Evolutionary conservation across 2,113 vertebrate genomes (phyloP).

Genomic region (Marmota flaviventris): DNA sequence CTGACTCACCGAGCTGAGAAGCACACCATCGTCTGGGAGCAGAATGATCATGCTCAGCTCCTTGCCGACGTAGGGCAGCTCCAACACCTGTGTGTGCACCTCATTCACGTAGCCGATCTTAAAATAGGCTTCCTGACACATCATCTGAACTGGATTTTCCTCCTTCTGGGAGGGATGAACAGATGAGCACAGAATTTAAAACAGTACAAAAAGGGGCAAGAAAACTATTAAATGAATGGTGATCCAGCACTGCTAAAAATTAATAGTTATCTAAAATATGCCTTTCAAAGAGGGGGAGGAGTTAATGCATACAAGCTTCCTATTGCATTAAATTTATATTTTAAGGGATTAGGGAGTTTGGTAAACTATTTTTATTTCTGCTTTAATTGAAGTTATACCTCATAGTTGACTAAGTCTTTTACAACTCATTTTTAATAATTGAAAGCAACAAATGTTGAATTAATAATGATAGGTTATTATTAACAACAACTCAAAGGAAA

Average conservation of each 20-base stretch:
- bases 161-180: conserved; percentile 84
- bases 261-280: no score
- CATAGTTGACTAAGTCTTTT: not conserved
- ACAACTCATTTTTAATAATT: not conserved
- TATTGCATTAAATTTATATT: not conserved
- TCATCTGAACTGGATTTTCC: conserved; percentile 92
- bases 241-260: no score
- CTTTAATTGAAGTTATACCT: not conserved
- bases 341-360: not conserved
- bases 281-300: no score
- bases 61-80: conserved; percentile 90
- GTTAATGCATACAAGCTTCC: not conserved
- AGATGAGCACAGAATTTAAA: rapidly evolving
- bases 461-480: not conserved
- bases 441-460: not conserved
- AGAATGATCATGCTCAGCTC: conserved; percentile 96
- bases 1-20: conserved; percentile 90
- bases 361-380: not conserved
- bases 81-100: conserved; percentile 89
- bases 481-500: not conserved
- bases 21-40: conserved; percentile 89
- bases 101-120: conserved; percentile 85
- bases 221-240: no score
- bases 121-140: conserved; percentile 87
- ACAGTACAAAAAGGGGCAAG: not conserved